Evolutionary conservation across 1,140 invertebrate species (phyloP).

Genomic region (Episyrphus balteatus): DNA sequence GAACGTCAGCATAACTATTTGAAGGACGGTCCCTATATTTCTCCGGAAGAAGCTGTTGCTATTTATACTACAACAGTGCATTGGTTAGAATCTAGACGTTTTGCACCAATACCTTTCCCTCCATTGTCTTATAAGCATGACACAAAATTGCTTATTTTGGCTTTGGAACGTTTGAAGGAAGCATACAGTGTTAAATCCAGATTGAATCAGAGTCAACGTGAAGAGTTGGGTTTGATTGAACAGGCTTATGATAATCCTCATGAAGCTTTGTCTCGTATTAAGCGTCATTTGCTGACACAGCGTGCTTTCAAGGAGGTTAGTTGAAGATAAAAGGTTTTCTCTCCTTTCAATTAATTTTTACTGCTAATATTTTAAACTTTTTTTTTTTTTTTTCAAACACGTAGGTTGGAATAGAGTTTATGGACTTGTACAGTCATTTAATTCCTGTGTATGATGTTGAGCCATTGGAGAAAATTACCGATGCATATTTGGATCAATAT

Average conservation of each 20-base stretch:
- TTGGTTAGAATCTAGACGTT: conserved; percentile 95
- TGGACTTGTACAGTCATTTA: conserved; percentile 98
- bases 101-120: conserved; percentile 98
- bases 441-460: conserved; percentile 99
- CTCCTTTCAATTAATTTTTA: not conserved
- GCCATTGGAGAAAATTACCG: conserved; percentile 97
- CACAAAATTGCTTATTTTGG: conserved; percentile 94
- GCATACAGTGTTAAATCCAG: conserved; percentile 98
- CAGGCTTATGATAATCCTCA: conserved; percentile 99
- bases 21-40: conserved; percentile 99
- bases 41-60: conserved; percentile 97
- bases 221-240: conserved; percentile 96
- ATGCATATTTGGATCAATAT: conserved; percentile 99
- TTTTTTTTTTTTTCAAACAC: conserved; percentile 11
- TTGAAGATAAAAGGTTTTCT: not conserved
- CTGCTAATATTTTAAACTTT: not conserved
- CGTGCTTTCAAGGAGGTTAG: conserved; percentile 93
- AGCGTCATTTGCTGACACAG: conserved; percentile 96
- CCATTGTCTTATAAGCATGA: conserved; percentile 99
- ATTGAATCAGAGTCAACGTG: conserved; percentile 96
- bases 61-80: conserved; percentile 99
- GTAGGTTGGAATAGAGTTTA: conserved; percentile 97
- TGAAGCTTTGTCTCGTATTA: conserved; percentile 96
- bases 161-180: conserved; percentile 94
- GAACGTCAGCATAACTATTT: conserved; percentile 98